Evolutionary conservation across 2,113 vertebrate genomes (phyloP).

Genomic region (Cryptotis parvus): DNA sequence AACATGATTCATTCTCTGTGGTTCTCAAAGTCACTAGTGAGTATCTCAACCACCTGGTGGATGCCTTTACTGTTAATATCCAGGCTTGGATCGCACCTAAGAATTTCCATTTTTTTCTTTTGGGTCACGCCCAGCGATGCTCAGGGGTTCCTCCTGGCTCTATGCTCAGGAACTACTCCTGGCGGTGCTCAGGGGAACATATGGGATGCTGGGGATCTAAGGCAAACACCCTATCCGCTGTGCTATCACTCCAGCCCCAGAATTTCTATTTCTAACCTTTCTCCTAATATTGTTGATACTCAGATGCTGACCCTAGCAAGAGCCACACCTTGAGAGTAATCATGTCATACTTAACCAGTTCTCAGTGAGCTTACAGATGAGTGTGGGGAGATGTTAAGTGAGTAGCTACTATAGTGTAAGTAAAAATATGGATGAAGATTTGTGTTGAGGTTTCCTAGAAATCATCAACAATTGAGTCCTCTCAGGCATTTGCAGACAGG

Average conservation of each 20-base stretch:
- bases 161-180: no score
- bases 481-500: background rate
- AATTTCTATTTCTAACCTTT: background rate
- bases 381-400: background rate
- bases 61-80: background rate
- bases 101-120: background rate
- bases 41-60: background rate
- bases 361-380: background rate
- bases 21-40: background rate
- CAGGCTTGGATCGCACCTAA: rapidly evolving
- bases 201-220: no score
- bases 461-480: background rate
- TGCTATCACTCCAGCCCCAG: no score
- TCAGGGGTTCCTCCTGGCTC: no score
- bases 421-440: background rate
- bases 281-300: no score
- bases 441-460: background rate
- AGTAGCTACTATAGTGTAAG: background rate
- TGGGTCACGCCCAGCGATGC: no score
- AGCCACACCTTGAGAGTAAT: background rate
- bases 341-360: background rate
- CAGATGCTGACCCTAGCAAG: background rate
- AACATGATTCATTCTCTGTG: no score
- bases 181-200: no score
- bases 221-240: no score